Evolutionary conservation across 2,888 invertebrate species (phyloP), one percentile per base, ranked within the genome.

Genomic region (Zonitis immaculata): DNA sequence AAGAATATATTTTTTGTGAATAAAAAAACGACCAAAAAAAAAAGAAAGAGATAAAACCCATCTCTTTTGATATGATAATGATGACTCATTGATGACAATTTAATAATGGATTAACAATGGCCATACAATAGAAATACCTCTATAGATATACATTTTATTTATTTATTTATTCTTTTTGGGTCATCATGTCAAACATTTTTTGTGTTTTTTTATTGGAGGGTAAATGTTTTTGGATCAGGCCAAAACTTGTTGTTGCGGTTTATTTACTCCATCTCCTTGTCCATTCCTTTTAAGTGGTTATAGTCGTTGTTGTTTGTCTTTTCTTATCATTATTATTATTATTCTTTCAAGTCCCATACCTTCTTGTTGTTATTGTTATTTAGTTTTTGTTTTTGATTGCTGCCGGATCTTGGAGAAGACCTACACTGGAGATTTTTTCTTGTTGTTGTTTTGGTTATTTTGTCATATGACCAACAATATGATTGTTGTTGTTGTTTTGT

Each of bases 161-260:
- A n/a, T 3, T 16, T 16, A 18, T 35, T 35, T 6, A 18, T 35
- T 35, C 35, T 18, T 35, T 35, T 35, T 35, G 35, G 35, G 67
- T 67, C 63, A 66, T 63, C 66, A 66, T 66, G 68, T 66, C 66
- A 60, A 35, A 57, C 58, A 56, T 35, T n/a, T n/a, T n/a, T n/a
- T n/a, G n/a, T n/a, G n/a, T n/a, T n/a, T n/a, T n/a, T n/a, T n/a
- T n/a, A n/a, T n/a, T n/a, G n/a, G 55, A 56, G 59, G 48, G 45
- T 56, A 32, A 12, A 30, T 3, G 1, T 32, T 12, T 12, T 14
- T 7, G 35, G 35, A 18, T 16, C 35, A 8, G 35, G 9, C 35
- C 16, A 32, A 35, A 35, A 35, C 35, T 35, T 35, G 35, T 35
- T 35, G 35, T n/a, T n/a, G n/a, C 9, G 16, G 18, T 35, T 35